Evolutionary conservation across 2,888 invertebrate species (phyloP).

Genomic region (Calameuta filiformis): DNA sequence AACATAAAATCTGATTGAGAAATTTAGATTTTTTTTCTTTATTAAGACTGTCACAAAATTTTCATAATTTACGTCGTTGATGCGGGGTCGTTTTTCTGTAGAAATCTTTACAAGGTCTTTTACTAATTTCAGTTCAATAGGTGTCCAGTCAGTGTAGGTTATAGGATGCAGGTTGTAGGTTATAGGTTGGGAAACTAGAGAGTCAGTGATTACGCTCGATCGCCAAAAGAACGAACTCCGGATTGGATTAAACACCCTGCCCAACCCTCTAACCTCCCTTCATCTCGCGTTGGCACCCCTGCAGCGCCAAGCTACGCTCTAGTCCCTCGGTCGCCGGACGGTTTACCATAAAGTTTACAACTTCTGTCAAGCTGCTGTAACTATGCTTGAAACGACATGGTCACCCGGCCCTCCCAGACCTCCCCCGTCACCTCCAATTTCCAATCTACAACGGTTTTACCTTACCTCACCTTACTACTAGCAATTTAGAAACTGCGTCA

Average conservation of each 20-base stretch:
- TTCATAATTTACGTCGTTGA: neutral
- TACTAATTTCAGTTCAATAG: neutral
- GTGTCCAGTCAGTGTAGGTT: neutral
- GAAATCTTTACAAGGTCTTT: neutral
- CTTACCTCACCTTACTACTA: neutral
- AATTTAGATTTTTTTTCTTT: neutral
- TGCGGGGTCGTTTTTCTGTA: neutral
- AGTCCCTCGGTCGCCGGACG: constrained; percentile 48
- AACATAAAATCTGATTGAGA: neutral
- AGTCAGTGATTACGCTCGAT: constrained; percentile 61
- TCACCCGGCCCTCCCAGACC: neutral
- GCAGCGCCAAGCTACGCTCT: constrained; percentile 27
- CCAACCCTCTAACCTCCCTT: constrained; percentile 20
- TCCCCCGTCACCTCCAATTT: neutral
- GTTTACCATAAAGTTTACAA: constrained; percentile 60
- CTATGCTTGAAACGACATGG: neutral
- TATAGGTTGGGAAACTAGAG: constrained; percentile 51
- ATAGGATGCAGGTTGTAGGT: neutral
- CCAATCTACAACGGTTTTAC: neutral
- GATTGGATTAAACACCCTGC: constrained; percentile 59
- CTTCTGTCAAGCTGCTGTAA: constrained; percentile 45
- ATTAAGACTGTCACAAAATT: neutral
- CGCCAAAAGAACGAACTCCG: constrained; percentile 62
- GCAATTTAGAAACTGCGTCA: neutral
- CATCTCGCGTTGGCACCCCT: constrained; percentile 19